A percentile compares a stretch with the other conserved stretches of the same genome.
These are phyloP conservation scores for Microcebus lehilahytsara DNA, from an alignment of 2,113 vertebrate species.

Conservation along the genomic window DNA sequence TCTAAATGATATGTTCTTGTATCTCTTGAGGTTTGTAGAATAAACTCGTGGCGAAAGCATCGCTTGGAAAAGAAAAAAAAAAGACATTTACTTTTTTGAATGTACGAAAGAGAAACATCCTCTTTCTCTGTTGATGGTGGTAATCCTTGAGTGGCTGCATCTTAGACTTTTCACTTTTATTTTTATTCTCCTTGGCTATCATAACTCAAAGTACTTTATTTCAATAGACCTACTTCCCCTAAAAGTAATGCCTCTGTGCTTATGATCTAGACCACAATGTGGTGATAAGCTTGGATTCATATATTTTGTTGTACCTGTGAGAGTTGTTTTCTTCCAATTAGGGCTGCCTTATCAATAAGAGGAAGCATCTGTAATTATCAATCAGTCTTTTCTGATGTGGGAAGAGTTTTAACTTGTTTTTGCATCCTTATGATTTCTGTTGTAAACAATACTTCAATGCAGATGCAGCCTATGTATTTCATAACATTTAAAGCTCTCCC, in stretches of 20 bases:
- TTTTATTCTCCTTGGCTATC: neutral
- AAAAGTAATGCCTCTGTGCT: neutral
- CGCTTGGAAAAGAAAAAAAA: neutral
- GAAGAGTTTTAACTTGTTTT: neutral
- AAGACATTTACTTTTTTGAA: neutral
- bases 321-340: neutral
- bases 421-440: neutral
- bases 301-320: neutral
- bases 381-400: neutral
- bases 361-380: neutral
- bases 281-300: neutral
- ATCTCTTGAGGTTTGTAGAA: neutral
- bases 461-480: neutral
- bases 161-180: neutral
- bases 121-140: neutral
- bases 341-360: neutral
- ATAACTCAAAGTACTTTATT: neutral
- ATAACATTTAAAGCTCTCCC: neutral
- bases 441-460: neutral
- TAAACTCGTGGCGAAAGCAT: neutral
- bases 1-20: neutral
- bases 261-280: neutral
- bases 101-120: neutral
- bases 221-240: neutral
- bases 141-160: neutral